These are phyloP conservation scores for Drosophila sp. DNA, from an alignment of 1,140 invertebrate genomes.

Conservation along the genomic window DNA sequence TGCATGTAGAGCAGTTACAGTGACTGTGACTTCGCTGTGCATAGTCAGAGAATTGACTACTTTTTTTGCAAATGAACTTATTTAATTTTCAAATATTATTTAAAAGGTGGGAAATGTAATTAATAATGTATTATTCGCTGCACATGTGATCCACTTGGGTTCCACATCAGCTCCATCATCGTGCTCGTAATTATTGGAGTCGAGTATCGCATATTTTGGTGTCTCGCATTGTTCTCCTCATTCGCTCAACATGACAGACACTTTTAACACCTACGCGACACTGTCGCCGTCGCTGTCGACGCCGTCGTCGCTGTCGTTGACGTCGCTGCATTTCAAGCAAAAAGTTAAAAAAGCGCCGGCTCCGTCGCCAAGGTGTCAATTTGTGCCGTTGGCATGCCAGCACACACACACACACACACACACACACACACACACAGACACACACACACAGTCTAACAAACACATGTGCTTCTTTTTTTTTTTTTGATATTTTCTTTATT, in stretches of 20 bases:
- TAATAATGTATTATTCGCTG: background rate
- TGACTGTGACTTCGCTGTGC: background rate
- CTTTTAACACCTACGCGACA: conserved; percentile 73
- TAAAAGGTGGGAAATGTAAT: background rate
- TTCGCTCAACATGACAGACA: conserved; percentile 66
- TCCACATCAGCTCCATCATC: conserved; percentile 13
- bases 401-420: conserved; percentile 40
- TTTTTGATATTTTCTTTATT: no score
- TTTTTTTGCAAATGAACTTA: background rate
- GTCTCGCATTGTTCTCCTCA: conserved; percentile 4
- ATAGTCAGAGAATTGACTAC: background rate
- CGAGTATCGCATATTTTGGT: conserved; percentile 31
- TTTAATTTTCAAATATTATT: background rate
- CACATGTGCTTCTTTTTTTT: conserved; percentile 13
- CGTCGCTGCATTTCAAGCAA: conserved; percentile 46
- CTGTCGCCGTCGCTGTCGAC: conserved; percentile 48
- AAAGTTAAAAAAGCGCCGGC: conserved; percentile 46
- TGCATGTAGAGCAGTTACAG: background rate
- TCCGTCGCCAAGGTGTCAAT: conserved; percentile 76
- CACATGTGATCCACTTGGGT: background rate
- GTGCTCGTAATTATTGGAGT: conserved; percentile 6
- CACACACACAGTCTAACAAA: no score
- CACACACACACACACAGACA: conserved; percentile 20
- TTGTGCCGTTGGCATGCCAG: conserved; percentile 61
- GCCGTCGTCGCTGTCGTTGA: conserved; percentile 43